A percentile compares a stretch with the other conserved stretches of the same genome.
phyloP scores from a whole-genome alignment of 2,113 vertebrate genomes.

The Hemichromis elongatus region DNA sequence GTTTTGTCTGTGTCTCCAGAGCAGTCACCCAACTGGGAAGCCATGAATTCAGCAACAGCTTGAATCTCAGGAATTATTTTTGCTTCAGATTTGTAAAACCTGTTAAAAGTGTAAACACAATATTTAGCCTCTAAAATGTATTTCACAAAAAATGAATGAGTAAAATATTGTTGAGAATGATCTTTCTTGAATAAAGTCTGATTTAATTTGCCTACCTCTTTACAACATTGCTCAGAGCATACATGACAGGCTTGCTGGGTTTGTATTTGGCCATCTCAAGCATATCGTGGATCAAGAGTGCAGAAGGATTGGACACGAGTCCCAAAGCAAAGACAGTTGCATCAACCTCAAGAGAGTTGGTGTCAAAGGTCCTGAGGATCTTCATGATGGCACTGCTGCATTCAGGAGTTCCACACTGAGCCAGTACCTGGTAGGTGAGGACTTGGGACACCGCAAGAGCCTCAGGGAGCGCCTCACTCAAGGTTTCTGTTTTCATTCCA shows the following conservation, averaged over 20 bases:
- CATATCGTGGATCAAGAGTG: conserved; percentile 78
- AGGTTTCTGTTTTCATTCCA: conserved; percentile 72
- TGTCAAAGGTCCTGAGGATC: conserved; percentile 74
- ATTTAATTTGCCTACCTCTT: conserved; percentile 77
- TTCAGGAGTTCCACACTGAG: conserved; percentile 88
- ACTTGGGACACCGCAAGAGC: conserved; percentile 67
- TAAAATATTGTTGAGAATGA: neutral
- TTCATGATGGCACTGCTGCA: conserved; percentile 84
- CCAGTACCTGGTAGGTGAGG: conserved; percentile 83
- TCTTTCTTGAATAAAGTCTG: neutral
- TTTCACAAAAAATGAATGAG: neutral
- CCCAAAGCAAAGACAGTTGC: conserved; percentile 81
- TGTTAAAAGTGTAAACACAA: conserved; percentile 27
- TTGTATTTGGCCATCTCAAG: conserved; percentile 83
- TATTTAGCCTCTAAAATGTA: neutral
- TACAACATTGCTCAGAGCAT: conserved; percentile 83
- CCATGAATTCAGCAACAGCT: conserved; percentile 79
- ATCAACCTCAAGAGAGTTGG: conserved; percentile 74
- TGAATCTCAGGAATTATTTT: conserved; percentile 74
- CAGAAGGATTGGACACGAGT: conserved; percentile 81
- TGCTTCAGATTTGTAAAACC: conserved; percentile 74
- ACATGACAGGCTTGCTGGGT: conserved; percentile 83
- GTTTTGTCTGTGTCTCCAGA: conserved; percentile 77
- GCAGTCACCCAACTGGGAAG: conserved; percentile 80
- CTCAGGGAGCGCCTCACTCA: conserved; percentile 60